A percentile compares a stretch with the other conserved stretches of the same genome.
These are phyloP conservation scores for Dyspetes luteomarginatus DNA, from an alignment of 2,888 invertebrate genomes.

Conservation along the genomic window DNA sequence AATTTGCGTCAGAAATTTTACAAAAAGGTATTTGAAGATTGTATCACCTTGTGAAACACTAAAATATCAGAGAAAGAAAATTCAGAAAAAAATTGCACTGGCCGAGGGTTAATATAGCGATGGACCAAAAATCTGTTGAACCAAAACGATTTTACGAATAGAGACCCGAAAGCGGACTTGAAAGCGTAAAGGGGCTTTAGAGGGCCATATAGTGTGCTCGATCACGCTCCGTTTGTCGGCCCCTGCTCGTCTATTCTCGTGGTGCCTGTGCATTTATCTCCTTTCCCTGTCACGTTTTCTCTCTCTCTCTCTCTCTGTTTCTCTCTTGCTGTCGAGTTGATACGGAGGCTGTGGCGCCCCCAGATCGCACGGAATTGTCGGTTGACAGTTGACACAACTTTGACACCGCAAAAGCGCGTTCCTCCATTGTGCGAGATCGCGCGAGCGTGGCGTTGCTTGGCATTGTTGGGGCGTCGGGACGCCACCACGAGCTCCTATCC, in stretches of 20 bases:
- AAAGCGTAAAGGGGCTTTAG: slow-evolving; percentile 16
- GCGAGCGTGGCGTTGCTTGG: slow-evolving; percentile 78
- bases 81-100: background rate
- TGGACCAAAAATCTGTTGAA: background rate
- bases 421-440: slow-evolving; percentile 79
- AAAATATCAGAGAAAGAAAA: background rate
- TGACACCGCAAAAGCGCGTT: slow-evolving; percentile 78
- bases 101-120: background rate
- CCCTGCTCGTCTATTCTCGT: slow-evolving; percentile 50
- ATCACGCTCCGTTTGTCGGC: slow-evolving; percentile 69
- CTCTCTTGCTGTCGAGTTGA: slow-evolving; percentile 22
- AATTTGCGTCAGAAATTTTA: no score
- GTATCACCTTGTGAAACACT: no score
- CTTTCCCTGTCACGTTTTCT: slow-evolving; percentile 49
- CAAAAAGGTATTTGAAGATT: no score
- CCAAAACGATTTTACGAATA: slow-evolving; percentile 16
- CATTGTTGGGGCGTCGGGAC: slow-evolving; percentile 75
- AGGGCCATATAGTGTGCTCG: slow-evolving; percentile 15
- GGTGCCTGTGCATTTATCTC: slow-evolving; percentile 63
- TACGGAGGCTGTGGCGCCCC: slow-evolving; percentile 14
- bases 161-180: background rate
- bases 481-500: slow-evolving; percentile 49
- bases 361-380: slow-evolving; percentile 62
- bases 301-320: slow-evolving; percentile 8
- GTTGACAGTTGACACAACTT: slow-evolving; percentile 82